Percentiles rank a stretch among this genome's conserved stretches.
These are phyloP conservation scores for Bradysia coprophila DNA, from an alignment of 1,140 invertebrate genomes.

Conservation along the genomic window DNA sequence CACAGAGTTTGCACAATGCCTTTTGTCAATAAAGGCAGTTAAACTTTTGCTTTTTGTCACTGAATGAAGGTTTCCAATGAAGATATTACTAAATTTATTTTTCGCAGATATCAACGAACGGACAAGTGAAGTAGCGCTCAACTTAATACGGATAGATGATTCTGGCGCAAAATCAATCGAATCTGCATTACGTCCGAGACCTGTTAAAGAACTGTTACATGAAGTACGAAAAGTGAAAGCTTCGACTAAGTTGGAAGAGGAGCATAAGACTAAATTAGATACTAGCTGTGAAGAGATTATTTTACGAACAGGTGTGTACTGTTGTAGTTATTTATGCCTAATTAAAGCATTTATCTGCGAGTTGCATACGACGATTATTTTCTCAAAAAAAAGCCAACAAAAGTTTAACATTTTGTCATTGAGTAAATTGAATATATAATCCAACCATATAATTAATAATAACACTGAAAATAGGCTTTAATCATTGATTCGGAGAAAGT, in stretches of 20 bases:
- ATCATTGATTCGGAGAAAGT: too few relatives aligned
- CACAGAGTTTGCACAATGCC: too few relatives aligned
- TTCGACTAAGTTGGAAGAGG: not conserved
- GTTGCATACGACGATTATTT: too few relatives aligned
- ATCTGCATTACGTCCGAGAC: not conserved
- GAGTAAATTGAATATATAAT: too few relatives aligned
- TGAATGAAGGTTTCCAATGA: not conserved
- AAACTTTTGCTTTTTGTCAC: too few relatives aligned
- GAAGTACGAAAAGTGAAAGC: slow-evolving; percentile 2
- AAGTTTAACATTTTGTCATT: too few relatives aligned
- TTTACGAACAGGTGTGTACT: not conserved
- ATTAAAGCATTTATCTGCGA: too few relatives aligned
- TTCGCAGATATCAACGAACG: not conserved
- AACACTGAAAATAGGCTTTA: too few relatives aligned
- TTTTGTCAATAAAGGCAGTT: too few relatives aligned
- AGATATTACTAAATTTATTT: not conserved
- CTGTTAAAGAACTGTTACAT: slow-evolving; percentile 3
- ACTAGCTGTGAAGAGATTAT: not conserved
- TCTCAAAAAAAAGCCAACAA: too few relatives aligned
- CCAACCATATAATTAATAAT: too few relatives aligned
- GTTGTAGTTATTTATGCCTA: too few relatives aligned
- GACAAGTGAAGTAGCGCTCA: slow-evolving; percentile 1
- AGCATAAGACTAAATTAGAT: not conserved
- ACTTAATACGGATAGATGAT: slow-evolving; percentile 5
- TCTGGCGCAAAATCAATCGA: slow-evolving; percentile 1